A percentile compares a stretch with the other conserved stretches of the same genome.
phyloP scores from a whole-genome alignment of 2,888 invertebrate species.

The Mesopsocus fuscifrons region DNA sequence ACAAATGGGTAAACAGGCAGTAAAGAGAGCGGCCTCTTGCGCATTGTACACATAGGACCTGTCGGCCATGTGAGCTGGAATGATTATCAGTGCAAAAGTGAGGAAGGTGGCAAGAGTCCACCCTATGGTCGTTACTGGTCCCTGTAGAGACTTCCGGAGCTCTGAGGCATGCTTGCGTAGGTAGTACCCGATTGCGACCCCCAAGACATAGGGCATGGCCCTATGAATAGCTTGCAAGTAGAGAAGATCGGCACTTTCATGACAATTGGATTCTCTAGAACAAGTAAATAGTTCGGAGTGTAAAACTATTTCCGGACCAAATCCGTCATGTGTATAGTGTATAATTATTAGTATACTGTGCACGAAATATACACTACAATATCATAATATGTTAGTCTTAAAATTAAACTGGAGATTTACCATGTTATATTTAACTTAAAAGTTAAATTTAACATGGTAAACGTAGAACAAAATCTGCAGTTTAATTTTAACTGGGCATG shows the following conservation, averaged over 20 bases:
- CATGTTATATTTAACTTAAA: too few relatives aligned
- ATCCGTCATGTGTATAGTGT: too few relatives aligned
- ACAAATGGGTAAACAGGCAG: slow-evolving; percentile 42
- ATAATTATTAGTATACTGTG: too few relatives aligned
- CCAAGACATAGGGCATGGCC: slow-evolving; percentile 43
- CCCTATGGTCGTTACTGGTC: slow-evolving; percentile 32
- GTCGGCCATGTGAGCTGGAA: slow-evolving; percentile 35
- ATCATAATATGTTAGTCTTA: too few relatives aligned
- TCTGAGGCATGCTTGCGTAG: slow-evolving; percentile 1
- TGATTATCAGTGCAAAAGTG: slow-evolving; percentile 36
- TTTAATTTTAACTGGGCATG: too few relatives aligned
- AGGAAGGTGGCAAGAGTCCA: slow-evolving; percentile 31
- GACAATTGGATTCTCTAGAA: slow-evolving; percentile 44
- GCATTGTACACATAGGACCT: slow-evolving; percentile 38
- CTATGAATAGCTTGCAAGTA: slow-evolving; percentile 41
- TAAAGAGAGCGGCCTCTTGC: slow-evolving; percentile 40
- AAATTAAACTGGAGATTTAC: too few relatives aligned
- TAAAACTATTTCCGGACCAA: too few relatives aligned
- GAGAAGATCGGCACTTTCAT: slow-evolving; percentile 43
- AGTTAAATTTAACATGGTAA: too few relatives aligned
- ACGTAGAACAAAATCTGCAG: too few relatives aligned
- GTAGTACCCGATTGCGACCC: slow-evolving; percentile 38
- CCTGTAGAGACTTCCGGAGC: slow-evolving; percentile 12
- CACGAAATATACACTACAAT: too few relatives aligned
- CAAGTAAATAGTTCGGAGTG: too few relatives aligned